A percentile compares a stretch with the other conserved stretches of the same genome.
Conservation (phyloP, 1,140 invertebrate genomes). For the Anadara kagoshimensis region DNA sequence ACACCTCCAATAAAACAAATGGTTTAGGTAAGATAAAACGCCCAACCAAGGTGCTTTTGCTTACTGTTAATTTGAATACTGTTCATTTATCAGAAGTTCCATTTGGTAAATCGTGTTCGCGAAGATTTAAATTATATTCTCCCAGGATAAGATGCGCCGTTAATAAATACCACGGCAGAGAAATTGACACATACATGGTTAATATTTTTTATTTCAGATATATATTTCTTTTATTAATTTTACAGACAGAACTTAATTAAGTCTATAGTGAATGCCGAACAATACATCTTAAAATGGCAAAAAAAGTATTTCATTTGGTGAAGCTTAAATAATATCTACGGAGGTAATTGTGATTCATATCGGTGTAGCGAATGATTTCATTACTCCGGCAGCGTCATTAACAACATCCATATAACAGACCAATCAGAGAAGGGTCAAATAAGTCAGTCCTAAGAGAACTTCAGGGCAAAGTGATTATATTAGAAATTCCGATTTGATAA, state of each 20-base stretch:
- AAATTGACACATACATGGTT: no score
- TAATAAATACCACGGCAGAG: no score
- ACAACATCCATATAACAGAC: slow-evolving; percentile 1
- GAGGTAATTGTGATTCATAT: neutral
- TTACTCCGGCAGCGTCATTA: no score
- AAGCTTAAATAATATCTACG: neutral
- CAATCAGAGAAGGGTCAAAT: slow-evolving; percentile 30
- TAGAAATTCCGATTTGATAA: slow-evolving; percentile 37
- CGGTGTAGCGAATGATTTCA: no score
- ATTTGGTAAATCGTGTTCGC: no score
- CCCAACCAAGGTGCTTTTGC: no score
- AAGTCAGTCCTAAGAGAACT: slow-evolving; percentile 16
- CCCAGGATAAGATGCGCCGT: no score
- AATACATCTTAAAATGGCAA: neutral
- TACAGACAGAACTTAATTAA: neutral
- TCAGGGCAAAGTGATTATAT: slow-evolving; percentile 35
- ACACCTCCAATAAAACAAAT: no score
- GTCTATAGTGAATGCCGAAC: neutral
- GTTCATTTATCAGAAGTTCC: no score
- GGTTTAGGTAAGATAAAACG: no score
- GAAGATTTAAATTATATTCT: no score
- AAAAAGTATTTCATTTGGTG: slow-evolving; percentile 10
- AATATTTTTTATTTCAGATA: neutral
- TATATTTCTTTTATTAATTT: slow-evolving; percentile 5
- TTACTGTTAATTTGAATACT: no score